These are phyloP conservation scores for Homalodisca vitripennis DNA, from an alignment of 1,140 invertebrate species.

Conservation along the genomic window DNA sequence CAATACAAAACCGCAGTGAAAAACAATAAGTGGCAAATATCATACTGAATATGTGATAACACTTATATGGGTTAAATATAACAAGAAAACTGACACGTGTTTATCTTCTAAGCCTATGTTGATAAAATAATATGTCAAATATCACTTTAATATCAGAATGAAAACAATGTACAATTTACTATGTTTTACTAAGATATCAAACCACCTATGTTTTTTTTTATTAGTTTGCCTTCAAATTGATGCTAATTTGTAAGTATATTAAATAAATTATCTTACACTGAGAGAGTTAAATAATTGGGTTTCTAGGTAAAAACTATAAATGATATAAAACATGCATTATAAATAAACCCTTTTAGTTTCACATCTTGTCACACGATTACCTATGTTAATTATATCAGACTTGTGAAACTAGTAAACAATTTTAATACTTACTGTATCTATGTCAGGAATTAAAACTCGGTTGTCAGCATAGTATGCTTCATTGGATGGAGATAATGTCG, in stretches of 20 bases:
- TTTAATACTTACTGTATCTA: slow-evolving; percentile 14
- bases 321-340: neutral
- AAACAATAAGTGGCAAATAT: too few species aligned
- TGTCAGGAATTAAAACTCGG: slow-evolving; percentile 26
- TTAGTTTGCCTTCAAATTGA: too few species aligned
- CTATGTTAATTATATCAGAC: neutral
- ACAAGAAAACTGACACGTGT: too few species aligned
- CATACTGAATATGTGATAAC: too few species aligned
- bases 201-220: too few species aligned
- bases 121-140: too few species aligned
- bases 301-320: neutral
- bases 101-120: too few species aligned
- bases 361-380: neutral
- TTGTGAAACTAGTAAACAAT: neutral
- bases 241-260: neutral
- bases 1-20: too few species aligned
- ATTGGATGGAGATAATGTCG: neutral
- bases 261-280: neutral
- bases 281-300: neutral
- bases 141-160: too few species aligned
- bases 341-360: neutral
- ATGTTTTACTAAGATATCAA: too few species aligned
- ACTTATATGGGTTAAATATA: too few species aligned
- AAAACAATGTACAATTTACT: too few species aligned
- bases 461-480: slow-evolving; percentile 8